These are phyloP conservation scores for Empis stercorea DNA, from an alignment of 2,888 invertebrate genomes.

Conservation along the genomic window DNA sequence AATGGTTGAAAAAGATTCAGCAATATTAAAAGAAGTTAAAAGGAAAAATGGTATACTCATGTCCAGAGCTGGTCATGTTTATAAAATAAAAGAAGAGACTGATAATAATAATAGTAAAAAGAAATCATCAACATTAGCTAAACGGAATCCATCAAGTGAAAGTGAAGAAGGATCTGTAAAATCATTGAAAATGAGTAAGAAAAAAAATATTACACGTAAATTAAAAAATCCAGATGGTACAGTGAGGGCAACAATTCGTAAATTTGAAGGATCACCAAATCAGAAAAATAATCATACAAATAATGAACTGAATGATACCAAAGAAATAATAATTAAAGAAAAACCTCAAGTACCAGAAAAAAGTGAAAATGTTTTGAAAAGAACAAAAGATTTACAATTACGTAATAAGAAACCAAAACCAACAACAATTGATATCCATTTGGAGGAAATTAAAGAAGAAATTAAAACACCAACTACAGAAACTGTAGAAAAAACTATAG, in stretches of 20 bases:
- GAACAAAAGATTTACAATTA: constrained; percentile 23
- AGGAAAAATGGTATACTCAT: constrained; percentile 41
- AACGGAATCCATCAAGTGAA: constrained; percentile 1
- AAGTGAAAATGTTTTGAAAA: constrained; percentile 26
- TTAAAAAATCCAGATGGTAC: constrained; percentile 21
- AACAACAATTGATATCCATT: constrained; percentile 2
- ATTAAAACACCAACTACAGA: constrained; percentile 4
- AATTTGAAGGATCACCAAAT: constrained; percentile 11
- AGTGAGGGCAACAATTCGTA: constrained; percentile 10
- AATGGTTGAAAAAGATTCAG: constrained; percentile 38
- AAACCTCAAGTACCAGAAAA: constrained; percentile 30
- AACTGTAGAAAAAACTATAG: not conserved
- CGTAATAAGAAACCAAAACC: constrained; percentile 1
- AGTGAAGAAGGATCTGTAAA: constrained; percentile 7
- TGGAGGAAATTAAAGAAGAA: constrained; percentile 13
- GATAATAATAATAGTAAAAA: constrained; percentile 1
- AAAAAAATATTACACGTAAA: constrained; percentile 19
- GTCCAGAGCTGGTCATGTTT: constrained; percentile 32
- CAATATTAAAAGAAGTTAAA: constrained; percentile 42
- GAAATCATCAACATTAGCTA: constrained; percentile 9
- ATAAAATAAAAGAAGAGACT: constrained; percentile 30
- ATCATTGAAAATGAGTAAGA: constrained; percentile 6
- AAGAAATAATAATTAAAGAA: constrained; percentile 22
- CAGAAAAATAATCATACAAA: not conserved
- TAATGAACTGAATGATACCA: constrained; percentile 24